Evolutionary conservation across 1,140 invertebrate species (phyloP).

Genomic region (Sinonovacula constricta): DNA sequence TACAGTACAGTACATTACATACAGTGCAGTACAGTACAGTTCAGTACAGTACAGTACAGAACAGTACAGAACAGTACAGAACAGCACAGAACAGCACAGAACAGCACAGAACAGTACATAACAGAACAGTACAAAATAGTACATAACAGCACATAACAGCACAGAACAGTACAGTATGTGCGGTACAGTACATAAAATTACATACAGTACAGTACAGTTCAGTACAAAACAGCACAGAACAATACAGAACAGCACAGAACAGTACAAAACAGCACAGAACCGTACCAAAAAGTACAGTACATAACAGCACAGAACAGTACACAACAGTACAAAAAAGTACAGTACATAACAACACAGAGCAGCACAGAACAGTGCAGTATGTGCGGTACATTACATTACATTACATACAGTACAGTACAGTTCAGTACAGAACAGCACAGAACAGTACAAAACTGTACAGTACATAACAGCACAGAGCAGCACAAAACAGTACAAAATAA

Average conservation of each 20-base stretch:
- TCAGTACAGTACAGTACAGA: neutral
- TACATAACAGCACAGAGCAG: conserved; percentile 35
- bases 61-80: neutral
- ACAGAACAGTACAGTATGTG: neutral
- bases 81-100: neutral
- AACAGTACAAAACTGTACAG: conserved; percentile 29
- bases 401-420: conserved; percentile 31
- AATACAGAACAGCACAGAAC: conserved; percentile 31
- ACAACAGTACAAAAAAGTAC: conserved; percentile 31
- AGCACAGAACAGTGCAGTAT: neutral
- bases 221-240: conserved; percentile 18
- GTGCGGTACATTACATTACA: too few relatives aligned
- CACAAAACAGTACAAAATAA: conserved; percentile 27
- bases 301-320: conserved; percentile 25
- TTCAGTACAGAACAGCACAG: conserved; percentile 27
- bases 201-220: conserved; percentile 31
- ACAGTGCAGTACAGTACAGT: conserved; percentile 1
- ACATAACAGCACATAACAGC: conserved; percentile 1
- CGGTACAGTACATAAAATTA: too few relatives aligned
- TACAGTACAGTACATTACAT: neutral
- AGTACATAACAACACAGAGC: neutral
- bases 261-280: conserved; percentile 36
- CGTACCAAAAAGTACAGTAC: conserved; percentile 34
- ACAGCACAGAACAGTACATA: conserved; percentile 25
- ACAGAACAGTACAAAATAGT: conserved; percentile 9